Evolutionary conservation across 2,797 vertebrate genomes (phyloP).

Genomic region (Channa striata): DNA sequence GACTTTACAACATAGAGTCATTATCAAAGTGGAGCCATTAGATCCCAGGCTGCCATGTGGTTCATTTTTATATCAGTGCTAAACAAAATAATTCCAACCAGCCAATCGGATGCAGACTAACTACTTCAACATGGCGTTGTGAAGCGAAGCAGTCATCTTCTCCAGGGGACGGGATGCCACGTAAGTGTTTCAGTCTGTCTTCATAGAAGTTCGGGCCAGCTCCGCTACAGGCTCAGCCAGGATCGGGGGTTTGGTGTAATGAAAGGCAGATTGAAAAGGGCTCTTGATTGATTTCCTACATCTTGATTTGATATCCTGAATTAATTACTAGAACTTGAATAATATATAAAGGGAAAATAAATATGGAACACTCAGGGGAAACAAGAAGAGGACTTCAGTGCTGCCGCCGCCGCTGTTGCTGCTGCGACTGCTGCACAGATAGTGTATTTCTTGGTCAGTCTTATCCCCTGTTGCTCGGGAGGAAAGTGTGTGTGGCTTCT

Average conservation of each 20-base stretch:
- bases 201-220: conserved; percentile 76
- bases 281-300: conserved; percentile 88
- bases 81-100: conserved; percentile 80
- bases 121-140: conserved; percentile 77
- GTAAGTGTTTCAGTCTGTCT: conserved; percentile 82
- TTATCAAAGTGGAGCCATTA: conserved; percentile 71
- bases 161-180: conserved; percentile 75
- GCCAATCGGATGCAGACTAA: conserved; percentile 84
- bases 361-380: conserved; percentile 83
- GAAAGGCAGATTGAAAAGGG: conserved; percentile 82
- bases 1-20: conserved; percentile 33
- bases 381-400: conserved; percentile 70
- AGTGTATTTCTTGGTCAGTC: conserved; percentile 75
- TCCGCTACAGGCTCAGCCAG: conserved; percentile 77
- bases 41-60: conserved; percentile 72
- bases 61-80: conserved; percentile 77
- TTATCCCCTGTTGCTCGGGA: conserved; percentile 57
- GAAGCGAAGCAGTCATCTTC: conserved; percentile 71
- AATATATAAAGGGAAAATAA: conserved; percentile 89
- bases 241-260: conserved; percentile 75
- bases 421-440: conserved; percentile 57
- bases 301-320: conserved; percentile 91
- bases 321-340: conserved; percentile 90
- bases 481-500: conserved; percentile 22
- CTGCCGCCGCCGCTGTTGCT: conserved; percentile 6